Evolutionary conservation across 2,113 vertebrate genomes (phyloP), one percentile per base, ranked within the genome.

Genomic region (Cyphomyrus plagiostoma): DNA sequence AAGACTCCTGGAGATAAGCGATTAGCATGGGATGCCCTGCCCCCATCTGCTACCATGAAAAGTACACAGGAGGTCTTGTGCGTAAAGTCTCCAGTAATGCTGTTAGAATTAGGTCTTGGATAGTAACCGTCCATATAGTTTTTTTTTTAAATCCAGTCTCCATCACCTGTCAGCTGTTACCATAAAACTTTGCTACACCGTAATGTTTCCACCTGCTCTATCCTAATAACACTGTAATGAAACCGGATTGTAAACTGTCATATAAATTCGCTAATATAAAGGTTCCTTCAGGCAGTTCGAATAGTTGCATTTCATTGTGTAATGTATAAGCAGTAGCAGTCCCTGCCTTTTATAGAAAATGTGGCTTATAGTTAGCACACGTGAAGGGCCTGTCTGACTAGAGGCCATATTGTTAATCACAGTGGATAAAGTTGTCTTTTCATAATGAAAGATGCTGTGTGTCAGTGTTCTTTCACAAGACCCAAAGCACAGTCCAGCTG

Each of bases 211-310:
- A 89, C 88, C 88, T 89, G 88, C 80, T 89, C 80, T 46, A 39
- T 53, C 13, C 80, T 85, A 89, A 85, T 89, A 84, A 89, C 77
- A 85, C 6, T 58, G 80, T 35, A 89, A 85, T 89, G 80, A 85
- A 89, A 62, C 39, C 4, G 39, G 77, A 89, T 46, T 89, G 89
- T 89, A 89, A 89, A 89, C 77, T 89, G 89, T 89, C 87, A 45
- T 85, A 89, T 84, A 89, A 89, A 89, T 85, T 52, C 46, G 58
- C 56, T 62, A 89, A 66, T 84, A 85, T 89, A 85, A 48, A 58
- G 52, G 52, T 83, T 21, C 80, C 80, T 84, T 85, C 39, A 62
- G 80, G 88, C 88, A 42, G 30, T 56, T 56, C 19, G 26, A 84
- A 56, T 80, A 58, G 89, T 84, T 62, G 89, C 77, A 46, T 89